Base-by-base conservation (phyloP, 1,140 invertebrate genomes). In the Procambarus clarkii region DNA sequence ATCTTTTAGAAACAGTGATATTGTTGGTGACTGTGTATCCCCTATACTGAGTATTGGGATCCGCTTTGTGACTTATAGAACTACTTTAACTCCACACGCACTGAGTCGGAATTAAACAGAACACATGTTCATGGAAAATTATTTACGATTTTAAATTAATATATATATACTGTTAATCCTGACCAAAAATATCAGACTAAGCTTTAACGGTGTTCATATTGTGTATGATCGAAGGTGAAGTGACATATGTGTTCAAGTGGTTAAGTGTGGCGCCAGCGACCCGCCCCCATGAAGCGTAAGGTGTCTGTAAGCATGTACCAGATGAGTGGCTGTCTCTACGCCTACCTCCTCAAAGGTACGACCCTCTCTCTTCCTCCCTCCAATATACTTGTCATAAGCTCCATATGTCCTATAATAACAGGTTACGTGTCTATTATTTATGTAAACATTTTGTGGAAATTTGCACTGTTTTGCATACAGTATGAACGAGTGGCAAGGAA, bases 281-380 rank as follows among this genome's bases (percentile, higher is more conserved):
- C 64, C 54, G 24, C 64, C 48, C 2, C 82, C 74, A 64, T 69
- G 54, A 85, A 64, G 46, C 58, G 81, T 8, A 76, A 71, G 54
- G 60, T 91, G 18, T 77, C 69, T 44, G 34, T 77, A 18, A 84
- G 44, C 58, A 71, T 91, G 54, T 91, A 91, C 76, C 88, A 82
- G 64, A 91, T 91, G 81, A 91, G 88, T 48, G 88, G 88, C 74
- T 91, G 88, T 50, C 74, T 91, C 48, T 88, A 83, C 88, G 46
- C 18, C 34, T 79, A 79, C 82, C 58, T 79, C 50, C 50, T 58
- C 50, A 84, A 69, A 91, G 71, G 85, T 87, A 86, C 24, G 71
- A 8, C 7, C 69, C 4, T 11, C 60, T 64, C 2, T 9, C 54
- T 58, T 9, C 54, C 54, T 34, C 34, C 0, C 34, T 34, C 34